A percentile compares a stretch with the other conserved stretches of the same genome.
Evolutionary conservation across 1,140 invertebrate species (phyloP).

Genomic region (Sarcophaga bullata): DNA sequence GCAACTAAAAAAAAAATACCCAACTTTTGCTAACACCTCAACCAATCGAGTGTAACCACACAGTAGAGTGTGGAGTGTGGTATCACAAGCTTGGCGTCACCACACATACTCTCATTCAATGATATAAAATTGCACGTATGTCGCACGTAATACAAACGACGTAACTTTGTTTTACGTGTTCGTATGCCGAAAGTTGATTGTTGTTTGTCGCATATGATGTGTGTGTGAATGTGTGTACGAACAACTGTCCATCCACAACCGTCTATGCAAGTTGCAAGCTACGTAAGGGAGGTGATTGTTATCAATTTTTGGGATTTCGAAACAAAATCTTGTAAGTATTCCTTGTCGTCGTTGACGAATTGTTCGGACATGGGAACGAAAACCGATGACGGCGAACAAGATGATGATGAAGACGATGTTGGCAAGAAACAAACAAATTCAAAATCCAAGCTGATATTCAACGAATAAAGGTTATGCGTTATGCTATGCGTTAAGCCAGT

Average conservation of each 20-base stretch:
- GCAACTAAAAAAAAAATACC: too few species aligned
- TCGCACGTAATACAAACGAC: not conserved
- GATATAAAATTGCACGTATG: not conserved
- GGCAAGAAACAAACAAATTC: not conserved
- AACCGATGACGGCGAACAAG: not conserved
- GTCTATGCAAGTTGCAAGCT: not conserved
- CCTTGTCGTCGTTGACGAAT: not conserved
- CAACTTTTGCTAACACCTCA: too few species aligned
- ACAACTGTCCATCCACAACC: too few species aligned
- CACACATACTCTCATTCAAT: too few species aligned
- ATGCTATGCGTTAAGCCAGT: not conserved
- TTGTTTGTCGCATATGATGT: not conserved
- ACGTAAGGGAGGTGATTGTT: not conserved
- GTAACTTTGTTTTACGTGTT: not conserved
- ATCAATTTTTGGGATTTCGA: not conserved
- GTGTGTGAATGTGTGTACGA: not conserved
- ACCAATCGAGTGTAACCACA: too few species aligned
- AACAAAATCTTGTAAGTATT: not conserved
- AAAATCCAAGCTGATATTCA: too few species aligned
- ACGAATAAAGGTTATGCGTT: not conserved
- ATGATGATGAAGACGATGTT: too few species aligned
- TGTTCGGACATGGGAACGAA: not conserved
- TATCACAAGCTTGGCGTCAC: too few species aligned
- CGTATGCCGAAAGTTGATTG: not conserved
- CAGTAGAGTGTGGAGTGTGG: too few species aligned